Evolutionary conservation across 2,888 invertebrate genomes (phyloP), one percentile per base, ranked within the genome.

Genomic region (Chromoteleia sp.): DNA sequence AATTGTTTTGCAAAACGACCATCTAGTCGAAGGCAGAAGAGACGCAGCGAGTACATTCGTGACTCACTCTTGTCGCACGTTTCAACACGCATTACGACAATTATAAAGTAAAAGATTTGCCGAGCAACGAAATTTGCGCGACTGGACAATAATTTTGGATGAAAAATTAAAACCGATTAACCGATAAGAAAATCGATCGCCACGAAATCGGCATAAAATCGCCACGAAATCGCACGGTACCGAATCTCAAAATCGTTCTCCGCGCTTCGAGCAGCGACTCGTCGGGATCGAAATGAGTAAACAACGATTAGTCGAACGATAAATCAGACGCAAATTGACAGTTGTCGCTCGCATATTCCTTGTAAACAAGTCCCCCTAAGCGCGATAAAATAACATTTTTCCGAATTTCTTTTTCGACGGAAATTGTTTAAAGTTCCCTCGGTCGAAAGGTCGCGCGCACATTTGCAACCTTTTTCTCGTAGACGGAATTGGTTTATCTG

Each of bases 1-100:
- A 82, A 82, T 78, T 82, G 78, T 82, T 78, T 78, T 75, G 65
- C 74, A 82, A 78, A 82, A 75, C 61, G 61, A 73, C 59, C 48
- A 67, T 58, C 71, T 65, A 75, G 74, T 58, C 65, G 7, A 3
- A 54, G 54, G 43, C 73, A 41, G 41, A 50, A 33, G 67, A 68
- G 75, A 48, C 65, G 52, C 39, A 36, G 19, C 39, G 58, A 67
- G 19, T 58, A 58, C 65, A 75, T 54, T 67, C 43, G 63, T 74
- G 74, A 63, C 74, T 74, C 63, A 74, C 56, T 39, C 74, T 6
- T n/a, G 54, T 73, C 61, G 41, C 30, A 15, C 50, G 54, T 63
- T 73, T 73, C 61, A 61, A 7, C 61, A 14, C 15, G 19, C 43
- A 54, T 61, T 63, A 54, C 54, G 33, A 63, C 54, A 71, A 71